phyloP scores from a whole-genome alignment of 2,888 invertebrate species.

The Aquatica leii region DNA sequence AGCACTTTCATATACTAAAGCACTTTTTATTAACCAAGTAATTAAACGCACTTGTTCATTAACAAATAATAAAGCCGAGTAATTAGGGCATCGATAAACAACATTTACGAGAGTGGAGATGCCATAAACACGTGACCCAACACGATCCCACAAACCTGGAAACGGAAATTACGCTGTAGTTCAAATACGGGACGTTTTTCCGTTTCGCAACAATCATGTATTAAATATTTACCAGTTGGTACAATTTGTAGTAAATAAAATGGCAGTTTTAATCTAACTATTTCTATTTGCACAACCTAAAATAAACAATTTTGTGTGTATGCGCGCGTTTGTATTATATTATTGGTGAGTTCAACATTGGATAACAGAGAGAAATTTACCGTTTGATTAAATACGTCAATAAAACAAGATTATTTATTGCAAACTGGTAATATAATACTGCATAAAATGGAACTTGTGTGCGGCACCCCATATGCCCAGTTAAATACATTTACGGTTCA shows the following conservation, averaged over 20 bases:
- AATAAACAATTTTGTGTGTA: background rate
- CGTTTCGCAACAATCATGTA: background rate
- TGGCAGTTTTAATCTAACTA: background rate
- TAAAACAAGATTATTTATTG: conserved; percentile 22
- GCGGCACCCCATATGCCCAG: conserved; percentile 12
- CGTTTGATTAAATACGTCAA: conserved; percentile 27
- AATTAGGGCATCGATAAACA: conserved; percentile 34
- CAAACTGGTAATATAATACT: conserved; percentile 17
- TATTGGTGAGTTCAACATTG: background rate
- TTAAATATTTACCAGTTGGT: conserved; percentile 1
- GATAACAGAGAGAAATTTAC: conserved; percentile 20
- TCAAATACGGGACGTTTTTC: conserved; percentile 6
- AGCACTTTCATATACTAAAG: conserved; percentile 9
- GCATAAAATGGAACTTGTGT: conserved; percentile 20
- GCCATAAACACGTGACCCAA: conserved; percentile 29
- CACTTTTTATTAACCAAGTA: conserved; percentile 24
- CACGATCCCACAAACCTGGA: conserved; percentile 3
- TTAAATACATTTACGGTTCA: conserved; percentile 23
- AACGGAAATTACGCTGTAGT: conserved; percentile 1
- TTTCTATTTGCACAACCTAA: background rate
- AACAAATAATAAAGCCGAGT: conserved; percentile 31
- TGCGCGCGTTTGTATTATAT: background rate
- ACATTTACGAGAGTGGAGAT: conserved; percentile 25
- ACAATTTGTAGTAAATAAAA: conserved; percentile 7
- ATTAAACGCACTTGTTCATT: conserved; percentile 35